Evolutionary conservation across 2,888 invertebrate genomes (phyloP), one percentile per base, ranked within the genome.

Genomic region (Campoplex capitator): DNA sequence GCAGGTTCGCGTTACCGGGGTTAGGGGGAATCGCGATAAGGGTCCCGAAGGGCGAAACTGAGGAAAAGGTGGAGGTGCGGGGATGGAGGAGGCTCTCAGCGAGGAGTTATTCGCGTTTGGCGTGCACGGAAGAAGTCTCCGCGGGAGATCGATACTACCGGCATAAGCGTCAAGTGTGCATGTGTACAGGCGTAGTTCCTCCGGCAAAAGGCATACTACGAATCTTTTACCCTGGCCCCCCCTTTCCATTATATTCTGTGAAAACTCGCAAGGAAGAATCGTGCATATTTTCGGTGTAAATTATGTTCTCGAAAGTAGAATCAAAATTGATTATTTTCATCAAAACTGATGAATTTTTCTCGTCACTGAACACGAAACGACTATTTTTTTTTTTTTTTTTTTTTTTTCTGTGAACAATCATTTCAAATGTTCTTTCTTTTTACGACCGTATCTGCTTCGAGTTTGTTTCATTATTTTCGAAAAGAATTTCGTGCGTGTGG

Each of bases 61-160:
- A 35, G 23, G 38, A 18, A 56, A 65, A 70, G 65, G 42, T 8
- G 42, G 56, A 68, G 71, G 65, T 2, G 8, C 35, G 65, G 6
- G 35, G 13, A 3, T 1, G 67, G n/a, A 7, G 16, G 38, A 9
- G 42, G 0, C 0, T 38, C 70, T 28, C 62, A 68, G 68, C 56
- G 74, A 79, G 23, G 79, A 81, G 80, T 79, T 86, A 83, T 76
- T 67, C 70, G 62, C 70, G 62, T 86, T 84, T 86, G 73, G 83
- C 80, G 83, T 84, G 83, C 65, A 65, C 65, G 83, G 65, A 86
- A 77, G 67, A 80, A 81, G 73, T 74, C 80, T 71, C 73, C 80
- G 56, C 71, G 80, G 18, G 18, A 51, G 51, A 86, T 86, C 86
- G 86, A 86, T 86, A 86, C 68, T 28, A 11, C 35, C 54, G 70